Evolutionary conservation across 1,140 invertebrate genomes (phyloP).

Genomic region (Drosophila pseudoananassae): DNA sequence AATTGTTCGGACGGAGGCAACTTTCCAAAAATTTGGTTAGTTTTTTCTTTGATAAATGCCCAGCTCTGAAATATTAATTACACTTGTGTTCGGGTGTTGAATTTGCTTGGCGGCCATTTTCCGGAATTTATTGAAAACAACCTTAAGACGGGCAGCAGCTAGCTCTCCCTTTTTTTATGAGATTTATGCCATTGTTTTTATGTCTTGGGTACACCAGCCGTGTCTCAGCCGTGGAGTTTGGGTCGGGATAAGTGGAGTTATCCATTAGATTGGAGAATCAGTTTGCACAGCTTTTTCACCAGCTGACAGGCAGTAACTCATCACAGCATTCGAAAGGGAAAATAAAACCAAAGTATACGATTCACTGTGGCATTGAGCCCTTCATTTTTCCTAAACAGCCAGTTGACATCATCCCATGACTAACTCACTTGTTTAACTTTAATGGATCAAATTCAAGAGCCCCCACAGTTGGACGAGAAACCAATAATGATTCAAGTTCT

Average conservation of each 20-base stretch:
- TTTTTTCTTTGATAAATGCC: conserved; percentile 73
- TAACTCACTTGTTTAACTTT: conserved; percentile 30
- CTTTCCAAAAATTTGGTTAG: conserved; percentile 65
- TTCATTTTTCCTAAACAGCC: not conserved
- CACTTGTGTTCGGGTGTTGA: conserved; percentile 71
- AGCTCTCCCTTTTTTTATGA: conserved; percentile 30
- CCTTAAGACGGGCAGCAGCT: conserved; percentile 33
- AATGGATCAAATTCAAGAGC: conserved; percentile 26
- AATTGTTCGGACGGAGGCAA: conserved; percentile 61
- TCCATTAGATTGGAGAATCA: conserved; percentile 26
- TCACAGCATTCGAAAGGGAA: conserved; percentile 6
- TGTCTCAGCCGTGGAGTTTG: not conserved
- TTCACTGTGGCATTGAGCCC: not conserved
- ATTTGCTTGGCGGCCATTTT: conserved; percentile 53
- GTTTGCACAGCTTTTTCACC: conserved; percentile 22
- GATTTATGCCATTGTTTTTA: conserved; percentile 69
- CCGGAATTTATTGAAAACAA: conserved; percentile 74
- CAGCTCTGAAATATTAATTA: conserved; percentile 77
- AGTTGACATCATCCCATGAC: conserved; percentile 43
- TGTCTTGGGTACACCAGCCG: conserved; percentile 9
- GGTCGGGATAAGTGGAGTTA: conserved; percentile 29
- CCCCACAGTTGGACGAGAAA: not conserved
- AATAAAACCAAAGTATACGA: not conserved
- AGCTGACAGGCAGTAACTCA: conserved; percentile 31
- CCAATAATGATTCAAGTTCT: conserved; percentile 44